phyloP scores from a whole-genome alignment of 2,113 vertebrate genomes.

The Stegostoma tigrinum region DNA sequence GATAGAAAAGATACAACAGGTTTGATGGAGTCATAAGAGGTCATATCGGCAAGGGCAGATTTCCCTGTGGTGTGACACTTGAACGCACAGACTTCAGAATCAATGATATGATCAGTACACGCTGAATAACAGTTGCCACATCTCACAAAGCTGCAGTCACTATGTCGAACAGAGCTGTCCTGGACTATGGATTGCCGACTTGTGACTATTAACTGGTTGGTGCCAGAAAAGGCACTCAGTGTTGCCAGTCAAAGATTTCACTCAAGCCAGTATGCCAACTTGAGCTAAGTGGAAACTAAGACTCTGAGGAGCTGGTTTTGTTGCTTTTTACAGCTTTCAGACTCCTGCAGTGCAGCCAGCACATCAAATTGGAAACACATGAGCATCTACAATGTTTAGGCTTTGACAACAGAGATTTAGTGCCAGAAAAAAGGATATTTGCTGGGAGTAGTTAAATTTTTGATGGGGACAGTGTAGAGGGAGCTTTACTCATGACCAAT shows the following conservation, averaged over 20 bases:
- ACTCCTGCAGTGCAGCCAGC: not conserved
- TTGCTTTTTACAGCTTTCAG: not conserved
- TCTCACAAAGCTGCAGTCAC: too few species aligned
- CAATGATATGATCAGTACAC: too few species aligned
- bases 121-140: not conserved
- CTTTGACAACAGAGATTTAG: not conserved
- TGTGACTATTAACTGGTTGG: not conserved
- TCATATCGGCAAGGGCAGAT: not conserved
- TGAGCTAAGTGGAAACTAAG: not conserved
- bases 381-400: not conserved
- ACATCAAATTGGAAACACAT: not conserved
- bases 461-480: not conserved
- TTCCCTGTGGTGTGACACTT: not conserved
- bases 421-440: not conserved
- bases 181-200: not conserved
- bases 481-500: not conserved
- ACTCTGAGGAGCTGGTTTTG: not conserved
- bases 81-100: not conserved
- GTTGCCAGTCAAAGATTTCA: not conserved
- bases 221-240: not conserved
- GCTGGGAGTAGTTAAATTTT: not conserved
- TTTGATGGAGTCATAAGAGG: not conserved
- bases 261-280: not conserved
- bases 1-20: not conserved
- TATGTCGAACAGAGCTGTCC: not conserved